phyloP scores from a whole-genome alignment of 2,888 invertebrate genomes.

The Cephus rjabovi region DNA sequence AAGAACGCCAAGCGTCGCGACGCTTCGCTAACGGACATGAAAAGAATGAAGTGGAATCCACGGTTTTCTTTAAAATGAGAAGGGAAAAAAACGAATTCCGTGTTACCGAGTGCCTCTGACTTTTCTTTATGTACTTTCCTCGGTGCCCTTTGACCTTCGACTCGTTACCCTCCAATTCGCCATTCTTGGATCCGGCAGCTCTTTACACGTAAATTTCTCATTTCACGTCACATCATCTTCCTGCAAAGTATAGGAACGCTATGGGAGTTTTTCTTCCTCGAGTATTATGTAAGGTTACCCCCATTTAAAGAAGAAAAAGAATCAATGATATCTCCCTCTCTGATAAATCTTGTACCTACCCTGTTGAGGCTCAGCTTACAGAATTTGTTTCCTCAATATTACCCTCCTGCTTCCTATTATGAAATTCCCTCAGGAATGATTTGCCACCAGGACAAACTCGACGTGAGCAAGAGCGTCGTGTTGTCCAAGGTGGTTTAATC shows the following conservation, averaged over 20 bases:
- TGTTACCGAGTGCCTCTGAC: neutral
- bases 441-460: neutral
- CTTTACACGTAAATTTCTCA: neutral
- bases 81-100: constrained; percentile 14
- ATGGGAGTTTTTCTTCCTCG: neutral
- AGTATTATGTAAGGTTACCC: neutral
- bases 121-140: constrained; percentile 4
- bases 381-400: neutral
- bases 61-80: constrained; percentile 21
- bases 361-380: neutral
- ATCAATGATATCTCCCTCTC: neutral
- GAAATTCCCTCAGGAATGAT: neutral
- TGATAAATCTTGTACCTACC: neutral
- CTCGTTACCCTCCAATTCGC: neutral
- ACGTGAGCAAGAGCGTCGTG: neutral
- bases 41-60: neutral
- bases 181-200: neutral
- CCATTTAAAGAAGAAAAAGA: neutral
- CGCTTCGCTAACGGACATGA: constrained; percentile 26
- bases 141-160: constrained; percentile 9
- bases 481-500: neutral
- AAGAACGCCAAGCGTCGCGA: constrained; percentile 18
- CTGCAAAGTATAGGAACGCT: neutral
- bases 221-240: neutral
- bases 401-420: neutral